phyloP scores from a whole-genome alignment of 2,797 vertebrate species.

The Gila robusta region DNA sequence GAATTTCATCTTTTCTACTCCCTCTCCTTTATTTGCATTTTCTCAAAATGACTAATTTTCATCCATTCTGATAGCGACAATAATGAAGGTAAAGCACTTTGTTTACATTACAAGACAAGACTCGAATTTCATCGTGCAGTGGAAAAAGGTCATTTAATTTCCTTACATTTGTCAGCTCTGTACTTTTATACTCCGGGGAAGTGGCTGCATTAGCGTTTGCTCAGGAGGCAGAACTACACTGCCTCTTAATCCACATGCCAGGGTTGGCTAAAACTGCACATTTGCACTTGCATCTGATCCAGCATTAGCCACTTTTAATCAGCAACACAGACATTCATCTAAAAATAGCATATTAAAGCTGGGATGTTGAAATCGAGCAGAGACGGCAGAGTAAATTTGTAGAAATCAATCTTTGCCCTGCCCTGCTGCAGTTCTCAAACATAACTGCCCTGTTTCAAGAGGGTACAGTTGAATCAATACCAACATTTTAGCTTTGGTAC shows the following conservation, averaged over 20 bases:
- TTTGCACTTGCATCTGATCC: constrained; percentile 33
- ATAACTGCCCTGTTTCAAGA: not conserved
- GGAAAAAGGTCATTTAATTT: constrained; percentile 11
- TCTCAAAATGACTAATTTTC: not conserved
- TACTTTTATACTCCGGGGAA: constrained; percentile 70
- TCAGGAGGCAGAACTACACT: constrained; percentile 55
- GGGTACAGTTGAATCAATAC: not conserved
- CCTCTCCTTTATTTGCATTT: not conserved
- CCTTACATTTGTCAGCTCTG: constrained; percentile 46
- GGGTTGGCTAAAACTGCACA: constrained; percentile 41
- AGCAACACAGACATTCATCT: constrained; percentile 40
- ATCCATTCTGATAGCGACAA: not conserved
- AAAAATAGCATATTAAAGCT: constrained; percentile 47
- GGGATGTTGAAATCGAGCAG: constrained; percentile 39
- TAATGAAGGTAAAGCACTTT: not conserved
- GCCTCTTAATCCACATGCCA: constrained; percentile 64
- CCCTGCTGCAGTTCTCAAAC: constrained; percentile 17
- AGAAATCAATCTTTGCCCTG: constrained; percentile 30
- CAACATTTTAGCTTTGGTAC: not conserved
- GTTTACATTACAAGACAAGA: not conserved
- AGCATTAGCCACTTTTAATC: constrained; percentile 29
- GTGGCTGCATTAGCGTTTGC: constrained; percentile 67
- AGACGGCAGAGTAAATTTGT: not conserved
- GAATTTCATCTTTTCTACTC: not conserved
- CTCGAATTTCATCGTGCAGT: not conserved